A percentile compares a stretch with the other conserved stretches of the same genome.
Conservation (phyloP, 2,888 invertebrate genomes). For the Spialia ferax region DNA sequence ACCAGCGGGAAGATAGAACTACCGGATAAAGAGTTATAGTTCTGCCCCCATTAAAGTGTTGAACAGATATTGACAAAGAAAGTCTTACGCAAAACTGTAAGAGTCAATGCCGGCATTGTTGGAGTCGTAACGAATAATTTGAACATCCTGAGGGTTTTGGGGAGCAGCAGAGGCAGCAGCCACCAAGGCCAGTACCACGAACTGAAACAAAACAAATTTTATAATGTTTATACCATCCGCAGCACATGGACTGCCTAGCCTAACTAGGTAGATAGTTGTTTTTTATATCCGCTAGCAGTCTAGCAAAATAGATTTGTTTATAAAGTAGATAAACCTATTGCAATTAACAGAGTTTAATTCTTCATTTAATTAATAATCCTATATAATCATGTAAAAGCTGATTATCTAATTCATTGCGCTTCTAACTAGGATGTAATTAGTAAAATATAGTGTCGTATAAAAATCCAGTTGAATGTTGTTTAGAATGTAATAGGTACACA, state of each 20-base stretch:
- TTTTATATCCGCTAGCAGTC: neutral
- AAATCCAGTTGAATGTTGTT: neutral
- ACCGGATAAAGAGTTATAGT: too few relatives aligned
- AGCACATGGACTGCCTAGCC: neutral
- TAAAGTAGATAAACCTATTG: too few relatives aligned
- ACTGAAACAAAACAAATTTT: slow-evolving; percentile 68
- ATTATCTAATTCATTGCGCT: neutral
- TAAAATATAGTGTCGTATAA: neutral
- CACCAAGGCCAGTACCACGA: slow-evolving; percentile 64
- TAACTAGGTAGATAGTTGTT: neutral
- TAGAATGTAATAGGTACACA: neutral
- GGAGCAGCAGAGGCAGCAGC: slow-evolving; percentile 72
- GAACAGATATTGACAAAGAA: neutral
- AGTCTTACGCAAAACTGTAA: slow-evolving; percentile 86
- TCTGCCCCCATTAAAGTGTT: neutral
- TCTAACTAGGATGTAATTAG: neutral
- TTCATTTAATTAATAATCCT: too few relatives aligned
- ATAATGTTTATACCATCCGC: neutral
- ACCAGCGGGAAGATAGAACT: too few relatives aligned
- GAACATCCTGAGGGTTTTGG: slow-evolving; percentile 82
- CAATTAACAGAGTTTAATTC: too few relatives aligned
- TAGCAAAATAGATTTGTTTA: too few relatives aligned
- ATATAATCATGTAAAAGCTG: neutral
- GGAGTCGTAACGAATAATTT: slow-evolving; percentile 87
- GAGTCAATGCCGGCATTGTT: slow-evolving; percentile 87